A percentile compares a stretch with the other conserved stretches of the same genome.
Conservation (phyloP, 2,888 invertebrate species). For the Pecten maximus region DNA sequence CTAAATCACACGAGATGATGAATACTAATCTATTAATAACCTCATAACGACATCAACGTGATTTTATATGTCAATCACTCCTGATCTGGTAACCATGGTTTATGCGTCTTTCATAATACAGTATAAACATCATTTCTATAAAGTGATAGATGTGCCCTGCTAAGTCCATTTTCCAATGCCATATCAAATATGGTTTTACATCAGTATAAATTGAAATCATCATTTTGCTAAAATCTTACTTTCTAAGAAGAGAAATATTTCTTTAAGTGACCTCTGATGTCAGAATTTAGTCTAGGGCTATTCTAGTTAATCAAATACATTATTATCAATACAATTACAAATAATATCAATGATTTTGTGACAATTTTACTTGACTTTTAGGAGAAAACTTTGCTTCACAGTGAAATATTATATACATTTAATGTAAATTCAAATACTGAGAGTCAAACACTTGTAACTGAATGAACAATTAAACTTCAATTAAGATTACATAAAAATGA, state of each 20-base stretch:
- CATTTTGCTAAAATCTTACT: no score
- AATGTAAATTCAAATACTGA: not conserved
- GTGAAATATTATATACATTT: not conserved
- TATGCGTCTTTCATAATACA: not conserved
- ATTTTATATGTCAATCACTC: not conserved
- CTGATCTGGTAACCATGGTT: not conserved
- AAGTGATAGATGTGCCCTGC: no score
- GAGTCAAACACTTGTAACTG: not conserved
- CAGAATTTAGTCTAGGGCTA: not conserved
- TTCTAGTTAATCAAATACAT: not conserved
- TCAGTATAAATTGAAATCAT: no score
- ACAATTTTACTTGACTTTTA: not conserved
- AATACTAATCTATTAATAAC: not conserved
- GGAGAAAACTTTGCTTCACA: not conserved
- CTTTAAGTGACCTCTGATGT: not conserved
- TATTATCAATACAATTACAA: not conserved
- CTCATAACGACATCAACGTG: not conserved
- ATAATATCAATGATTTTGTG: not conserved
- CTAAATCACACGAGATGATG: not conserved
- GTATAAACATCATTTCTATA: slow-evolving; percentile 4
- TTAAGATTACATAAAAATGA: not conserved
- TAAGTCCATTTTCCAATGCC: no score
- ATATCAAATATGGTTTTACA: no score
- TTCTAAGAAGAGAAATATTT: no score
- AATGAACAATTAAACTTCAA: not conserved